A percentile compares a stretch with the other conserved stretches of the same genome.
Conservation (phyloP, 2,113 vertebrate species). For the Nibea albiflora region DNA sequence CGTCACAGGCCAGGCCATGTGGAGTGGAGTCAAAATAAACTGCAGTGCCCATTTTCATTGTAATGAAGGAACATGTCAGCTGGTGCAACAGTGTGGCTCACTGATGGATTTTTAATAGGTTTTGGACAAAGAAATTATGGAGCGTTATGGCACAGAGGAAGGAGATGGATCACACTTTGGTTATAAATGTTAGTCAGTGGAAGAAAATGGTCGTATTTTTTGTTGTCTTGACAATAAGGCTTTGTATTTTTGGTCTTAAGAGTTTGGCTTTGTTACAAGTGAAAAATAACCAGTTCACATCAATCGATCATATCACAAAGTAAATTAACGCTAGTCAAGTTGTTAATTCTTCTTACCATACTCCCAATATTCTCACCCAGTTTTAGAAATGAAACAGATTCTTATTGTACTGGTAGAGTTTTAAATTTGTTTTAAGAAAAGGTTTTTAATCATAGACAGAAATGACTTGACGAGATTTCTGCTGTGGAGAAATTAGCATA, state of each 20-base stretch:
- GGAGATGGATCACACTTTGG: background rate
- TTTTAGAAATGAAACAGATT: background rate
- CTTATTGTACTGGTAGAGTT: background rate
- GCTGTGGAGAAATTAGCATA: background rate
- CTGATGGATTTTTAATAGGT: background rate
- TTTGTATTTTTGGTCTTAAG: background rate
- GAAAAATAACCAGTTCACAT: too few species aligned
- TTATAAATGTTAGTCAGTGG: background rate
- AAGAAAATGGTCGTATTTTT: background rate
- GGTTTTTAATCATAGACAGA: background rate
- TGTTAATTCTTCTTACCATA: background rate
- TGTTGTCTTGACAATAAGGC: background rate
- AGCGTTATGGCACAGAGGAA: background rate
- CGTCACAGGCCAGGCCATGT: background rate
- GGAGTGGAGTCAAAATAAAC: background rate
- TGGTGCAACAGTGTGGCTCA: background rate
- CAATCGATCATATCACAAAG: background rate
- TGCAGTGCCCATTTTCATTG: too few species aligned
- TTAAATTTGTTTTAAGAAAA: background rate
- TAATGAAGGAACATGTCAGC: background rate
- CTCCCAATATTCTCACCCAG: background rate
- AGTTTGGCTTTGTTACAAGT: constrained; percentile 1
- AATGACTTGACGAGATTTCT: background rate
- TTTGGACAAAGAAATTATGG: background rate
- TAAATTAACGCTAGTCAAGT: background rate